Conservation (phyloP, 1,140 invertebrate species). For the Papilio polyxenes region DNA sequence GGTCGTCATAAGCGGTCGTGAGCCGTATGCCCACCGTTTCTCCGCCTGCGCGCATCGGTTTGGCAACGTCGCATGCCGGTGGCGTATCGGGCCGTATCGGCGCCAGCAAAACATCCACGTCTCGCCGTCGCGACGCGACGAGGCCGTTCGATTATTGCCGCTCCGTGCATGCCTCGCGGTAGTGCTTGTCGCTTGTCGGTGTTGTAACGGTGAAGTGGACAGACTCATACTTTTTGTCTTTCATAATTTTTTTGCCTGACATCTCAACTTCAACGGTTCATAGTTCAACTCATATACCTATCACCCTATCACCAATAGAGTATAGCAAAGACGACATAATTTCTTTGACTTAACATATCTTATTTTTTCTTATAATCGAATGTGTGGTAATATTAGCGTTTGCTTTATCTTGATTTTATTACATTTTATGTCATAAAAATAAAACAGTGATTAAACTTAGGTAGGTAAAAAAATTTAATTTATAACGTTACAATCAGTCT, state of each 20-base stretch:
- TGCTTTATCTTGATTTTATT: too few relatives aligned
- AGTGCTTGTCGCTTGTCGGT: neutral
- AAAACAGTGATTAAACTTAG: too few relatives aligned
- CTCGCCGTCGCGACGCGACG: constrained; percentile 3
- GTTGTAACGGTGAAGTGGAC: neutral
- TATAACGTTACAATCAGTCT: constrained; percentile 34
- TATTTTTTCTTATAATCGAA: too few relatives aligned
- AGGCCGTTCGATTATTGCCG: constrained; percentile 12
- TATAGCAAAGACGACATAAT: too few relatives aligned
- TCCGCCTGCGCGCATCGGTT: constrained; percentile 22
- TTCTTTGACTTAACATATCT: too few relatives aligned
- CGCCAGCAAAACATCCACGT: neutral
- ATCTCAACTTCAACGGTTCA: too few relatives aligned
- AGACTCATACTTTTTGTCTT: neutral
- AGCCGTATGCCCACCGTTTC: constrained; percentile 3
- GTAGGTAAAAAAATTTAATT: neutral
- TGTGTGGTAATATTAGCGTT: too few relatives aligned
- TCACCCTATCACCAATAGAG: too few relatives aligned
- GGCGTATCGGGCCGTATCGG: constrained; percentile 19
- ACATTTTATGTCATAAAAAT: too few relatives aligned
- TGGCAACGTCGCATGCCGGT: constrained; percentile 29
- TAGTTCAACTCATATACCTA: too few relatives aligned
- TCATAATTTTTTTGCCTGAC: neutral
- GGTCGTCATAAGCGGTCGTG: constrained; percentile 20
- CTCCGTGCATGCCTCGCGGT: constrained; percentile 5